Evolutionary conservation across 2,113 vertebrate genomes (phyloP).

Genomic region (Perccottus glenii): DNA sequence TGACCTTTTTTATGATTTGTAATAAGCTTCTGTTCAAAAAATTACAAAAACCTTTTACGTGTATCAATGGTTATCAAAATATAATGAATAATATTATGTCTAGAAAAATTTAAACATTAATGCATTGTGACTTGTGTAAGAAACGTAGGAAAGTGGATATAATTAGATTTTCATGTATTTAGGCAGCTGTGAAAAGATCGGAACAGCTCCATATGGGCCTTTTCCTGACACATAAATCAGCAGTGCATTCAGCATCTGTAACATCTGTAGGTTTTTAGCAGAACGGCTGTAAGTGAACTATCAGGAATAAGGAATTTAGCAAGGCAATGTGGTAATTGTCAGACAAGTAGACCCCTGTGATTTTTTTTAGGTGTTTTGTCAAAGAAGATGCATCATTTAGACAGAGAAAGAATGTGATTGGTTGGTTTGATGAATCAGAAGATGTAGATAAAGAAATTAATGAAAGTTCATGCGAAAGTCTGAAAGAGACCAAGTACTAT

Average conservation of each 20-base stretch:
- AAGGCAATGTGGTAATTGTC: background rate
- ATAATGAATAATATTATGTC: background rate
- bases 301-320: conserved; percentile 7
- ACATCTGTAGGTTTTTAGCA: background rate
- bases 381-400: too few relatives aligned
- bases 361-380: too few relatives aligned
- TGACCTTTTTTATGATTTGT: background rate
- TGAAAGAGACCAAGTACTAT: too few relatives aligned
- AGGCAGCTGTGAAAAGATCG: conserved; percentile 13
- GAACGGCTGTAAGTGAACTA: background rate
- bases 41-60: too few relatives aligned
- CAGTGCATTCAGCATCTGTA: background rate
- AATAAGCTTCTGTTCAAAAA: too few relatives aligned
- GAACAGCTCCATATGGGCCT: background rate
- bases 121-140: background rate
- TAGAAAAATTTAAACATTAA: background rate
- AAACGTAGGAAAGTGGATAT: background rate
- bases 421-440: too few relatives aligned
- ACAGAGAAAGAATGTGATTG: too few relatives aligned
- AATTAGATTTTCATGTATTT: conserved; percentile 5
- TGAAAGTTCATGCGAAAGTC: too few relatives aligned
- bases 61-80: background rate
- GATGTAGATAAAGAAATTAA: too few relatives aligned
- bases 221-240: conserved; percentile 2
- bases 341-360: too few relatives aligned